Percentiles rank a stretch among this genome's conserved stretches.
These are phyloP conservation scores for Troglohyphantes excavatus DNA, from an alignment of 2,888 invertebrate genomes.

Conservation along the genomic window DNA sequence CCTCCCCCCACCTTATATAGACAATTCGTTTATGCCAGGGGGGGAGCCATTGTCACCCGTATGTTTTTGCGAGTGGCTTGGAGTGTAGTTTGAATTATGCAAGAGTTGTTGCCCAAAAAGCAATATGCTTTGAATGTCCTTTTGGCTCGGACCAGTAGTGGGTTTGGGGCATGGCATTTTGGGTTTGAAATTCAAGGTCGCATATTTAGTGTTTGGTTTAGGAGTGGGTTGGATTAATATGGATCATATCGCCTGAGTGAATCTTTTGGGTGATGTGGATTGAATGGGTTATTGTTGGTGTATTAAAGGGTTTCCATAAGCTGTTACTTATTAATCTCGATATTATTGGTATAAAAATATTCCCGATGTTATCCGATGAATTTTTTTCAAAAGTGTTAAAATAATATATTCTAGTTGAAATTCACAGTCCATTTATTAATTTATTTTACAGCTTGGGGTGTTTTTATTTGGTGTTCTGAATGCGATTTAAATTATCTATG, in stretches of 20 bases:
- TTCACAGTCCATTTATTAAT: too few species aligned
- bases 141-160: not conserved
- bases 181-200: slow-evolving; percentile 53
- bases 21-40: slow-evolving; percentile 50
- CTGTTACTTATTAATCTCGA: too few species aligned
- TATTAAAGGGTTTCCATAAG: too few species aligned
- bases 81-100: slow-evolving; percentile 52
- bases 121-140: slow-evolving; percentile 42
- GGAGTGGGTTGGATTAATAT: not conserved
- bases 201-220: slow-evolving; percentile 2
- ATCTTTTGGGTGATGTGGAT: not conserved
- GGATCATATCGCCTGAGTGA: not conserved
- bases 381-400: too few species aligned
- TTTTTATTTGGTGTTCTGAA: too few species aligned
- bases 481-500: too few species aligned
- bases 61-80: slow-evolving; percentile 60
- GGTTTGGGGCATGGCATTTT: slow-evolving; percentile 14
- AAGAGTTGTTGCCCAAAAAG: slow-evolving; percentile 16
- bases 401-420: too few species aligned
- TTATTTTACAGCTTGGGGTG: too few species aligned
- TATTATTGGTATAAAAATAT: too few species aligned
- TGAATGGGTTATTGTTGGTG: slow-evolving; percentile 13
- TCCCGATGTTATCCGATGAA: too few species aligned
- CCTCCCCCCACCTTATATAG: slow-evolving; percentile 1
- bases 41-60: slow-evolving; percentile 55